Evolutionary conservation across 2,797 vertebrate genomes (phyloP), one percentile per base, ranked within the genome.

Genomic region (Anguilla obscura): DNA sequence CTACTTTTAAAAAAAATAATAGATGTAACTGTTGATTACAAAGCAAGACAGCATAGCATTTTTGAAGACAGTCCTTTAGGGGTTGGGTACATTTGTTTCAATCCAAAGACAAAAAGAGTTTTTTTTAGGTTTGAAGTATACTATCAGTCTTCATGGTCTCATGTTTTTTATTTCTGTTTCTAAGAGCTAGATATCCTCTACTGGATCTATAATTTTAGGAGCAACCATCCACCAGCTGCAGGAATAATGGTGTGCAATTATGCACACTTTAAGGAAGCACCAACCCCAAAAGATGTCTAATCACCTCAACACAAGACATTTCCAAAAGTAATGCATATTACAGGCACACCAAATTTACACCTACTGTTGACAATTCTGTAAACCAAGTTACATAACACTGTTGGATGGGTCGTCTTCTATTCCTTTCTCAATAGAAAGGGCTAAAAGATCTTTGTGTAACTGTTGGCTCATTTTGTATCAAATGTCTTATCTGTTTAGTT

Each of bases 371-470:
- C 45, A 24, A 85, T 88, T 88, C 54, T 88, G 48, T 88, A 24
- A 84, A 63, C 21, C 94, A 95, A 95, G 94, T 96, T 95, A 87
- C 24, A 86, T 88, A 96, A 96, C 96, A 96, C 96, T 96, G 95
- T 88, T 94, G 94, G 94, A 95, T 93, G 93, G 93, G 93, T 95
- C 94, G 93, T 93, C 93, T 94, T 27, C 12, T 89, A 93, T 91
- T 92, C 88, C 90, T 91, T 93, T 90, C 90, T 91, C 93, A 93
- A 94, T 87, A 92, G 90, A 92, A 92, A 87, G 66, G 58, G 93
- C 92, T 93, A 93, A 92, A 95, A 93, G 92, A 91, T 82, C 45
- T 45, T 74, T 56, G 54, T 85, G 83, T 60, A 58, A 27, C 66
- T 50, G 50, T 69, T 74, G 66, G 33, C 54, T 69, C 18, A 48